phyloP scores from a whole-genome alignment of 2,888 invertebrate species.

The Cosmia trapezina region DNA sequence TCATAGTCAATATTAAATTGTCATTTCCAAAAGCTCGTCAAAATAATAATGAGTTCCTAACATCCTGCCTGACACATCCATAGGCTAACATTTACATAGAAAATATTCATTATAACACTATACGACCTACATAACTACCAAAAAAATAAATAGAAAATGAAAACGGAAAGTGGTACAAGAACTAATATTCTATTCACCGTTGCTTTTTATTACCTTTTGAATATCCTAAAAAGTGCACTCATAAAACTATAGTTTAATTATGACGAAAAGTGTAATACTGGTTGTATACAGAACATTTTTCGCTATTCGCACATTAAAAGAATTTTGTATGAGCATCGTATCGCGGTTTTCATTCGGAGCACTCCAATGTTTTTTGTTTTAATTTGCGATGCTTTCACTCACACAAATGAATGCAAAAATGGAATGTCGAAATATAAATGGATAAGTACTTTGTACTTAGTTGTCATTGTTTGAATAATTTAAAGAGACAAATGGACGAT shows the following conservation, averaged over 20 bases:
- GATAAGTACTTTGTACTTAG: not conserved
- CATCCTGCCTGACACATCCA: too few relatives aligned
- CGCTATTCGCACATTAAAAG: constrained; percentile 29
- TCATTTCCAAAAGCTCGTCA: too few relatives aligned
- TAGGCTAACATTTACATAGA: too few relatives aligned
- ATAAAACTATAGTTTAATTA: constrained; percentile 25
- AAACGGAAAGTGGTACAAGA: too few relatives aligned
- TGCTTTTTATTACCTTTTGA: not conserved
- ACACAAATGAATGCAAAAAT: constrained; percentile 16
- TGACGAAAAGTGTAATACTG: constrained; percentile 7
- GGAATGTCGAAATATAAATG: constrained; percentile 28
- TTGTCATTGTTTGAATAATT: not conserved
- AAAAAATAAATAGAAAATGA: not conserved
- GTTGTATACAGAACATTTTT: constrained; percentile 5
- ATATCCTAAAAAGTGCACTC: constrained; percentile 20
- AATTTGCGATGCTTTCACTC: constrained; percentile 20
- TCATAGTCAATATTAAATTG: too few relatives aligned
- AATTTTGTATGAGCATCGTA: constrained; percentile 31
- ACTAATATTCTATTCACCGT: not conserved
- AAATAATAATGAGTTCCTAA: too few relatives aligned
- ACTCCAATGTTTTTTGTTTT: constrained; percentile 29
- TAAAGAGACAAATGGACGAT: too few relatives aligned
- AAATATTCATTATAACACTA: too few relatives aligned
- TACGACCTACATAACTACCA: too few relatives aligned
- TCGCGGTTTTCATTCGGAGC: constrained; percentile 21